phyloP scores from a whole-genome alignment of 35 echinoderm and acorn worm genomes.

The Holothuria glaberrima region DNA sequence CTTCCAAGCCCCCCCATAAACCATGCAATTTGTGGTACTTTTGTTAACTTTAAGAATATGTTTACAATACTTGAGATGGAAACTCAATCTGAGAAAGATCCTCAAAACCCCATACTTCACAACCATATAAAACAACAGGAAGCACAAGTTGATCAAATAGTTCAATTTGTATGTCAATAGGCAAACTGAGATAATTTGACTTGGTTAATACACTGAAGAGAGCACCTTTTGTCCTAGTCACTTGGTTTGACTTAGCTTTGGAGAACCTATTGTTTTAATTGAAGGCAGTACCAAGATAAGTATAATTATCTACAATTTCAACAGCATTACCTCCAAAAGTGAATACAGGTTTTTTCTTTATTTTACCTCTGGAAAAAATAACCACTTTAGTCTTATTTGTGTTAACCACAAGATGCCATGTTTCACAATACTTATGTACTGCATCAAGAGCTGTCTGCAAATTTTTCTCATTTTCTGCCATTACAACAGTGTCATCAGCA shows the following conservation, averaged over 20 bases:
- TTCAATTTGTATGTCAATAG: no score
- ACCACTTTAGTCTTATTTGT: slow-evolving; percentile 34
- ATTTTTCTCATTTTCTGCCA: slow-evolving; percentile 47
- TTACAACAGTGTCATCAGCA: slow-evolving; percentile 57
- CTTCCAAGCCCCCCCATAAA: no score
- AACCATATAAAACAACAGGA: no score
- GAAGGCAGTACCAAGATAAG: slow-evolving; percentile 19
- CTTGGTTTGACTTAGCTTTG: slow-evolving; percentile 17
- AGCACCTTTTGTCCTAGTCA: not conserved
- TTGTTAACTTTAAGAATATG: no score
- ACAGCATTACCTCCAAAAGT: not conserved
- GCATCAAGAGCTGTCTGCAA: slow-evolving; percentile 46
- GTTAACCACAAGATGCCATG: slow-evolving; percentile 16
- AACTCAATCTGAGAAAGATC: no score
- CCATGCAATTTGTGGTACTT: no score
- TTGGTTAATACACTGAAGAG: not conserved
- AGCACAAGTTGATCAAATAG: no score
- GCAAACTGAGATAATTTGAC: no score
- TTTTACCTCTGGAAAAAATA: no score
- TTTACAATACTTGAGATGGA: no score
- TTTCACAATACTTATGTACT: slow-evolving; percentile 44
- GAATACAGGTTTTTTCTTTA: slow-evolving; percentile 33
- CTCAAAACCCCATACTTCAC: no score
- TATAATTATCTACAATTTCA: slow-evolving; percentile 2
- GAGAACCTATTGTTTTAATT: slow-evolving; percentile 8